phyloP scores from a whole-genome alignment of 2,888 invertebrate genomes.

The Ptilodon capucinus region DNA sequence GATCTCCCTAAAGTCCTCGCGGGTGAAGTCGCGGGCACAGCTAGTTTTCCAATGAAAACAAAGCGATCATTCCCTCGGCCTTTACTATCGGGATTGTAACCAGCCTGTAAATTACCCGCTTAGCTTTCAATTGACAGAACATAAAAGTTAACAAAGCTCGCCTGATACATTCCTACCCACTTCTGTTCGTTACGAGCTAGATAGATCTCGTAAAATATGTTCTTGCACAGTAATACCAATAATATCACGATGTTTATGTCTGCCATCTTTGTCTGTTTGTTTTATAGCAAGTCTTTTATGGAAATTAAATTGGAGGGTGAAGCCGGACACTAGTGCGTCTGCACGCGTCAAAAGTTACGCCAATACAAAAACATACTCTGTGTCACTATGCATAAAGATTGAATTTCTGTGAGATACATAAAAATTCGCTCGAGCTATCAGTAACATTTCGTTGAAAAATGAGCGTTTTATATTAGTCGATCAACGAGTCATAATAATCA shows the following conservation, averaged over 20 bases:
- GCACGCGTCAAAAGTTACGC: too few relatives aligned
- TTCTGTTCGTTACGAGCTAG: slow-evolving; percentile 1
- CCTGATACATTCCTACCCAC: not conserved
- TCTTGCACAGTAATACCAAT: not conserved
- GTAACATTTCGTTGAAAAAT: too few relatives aligned
- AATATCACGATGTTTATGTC: slow-evolving; percentile 9
- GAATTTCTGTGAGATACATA: too few relatives aligned
- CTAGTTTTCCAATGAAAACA: not conserved
- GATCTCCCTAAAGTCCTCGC: too few relatives aligned
- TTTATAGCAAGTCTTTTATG: slow-evolving; percentile 20
- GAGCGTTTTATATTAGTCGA: too few relatives aligned
- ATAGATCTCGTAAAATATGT: slow-evolving; percentile 5
- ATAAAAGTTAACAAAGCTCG: slow-evolving; percentile 12
- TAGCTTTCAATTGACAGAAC: slow-evolving; percentile 18
- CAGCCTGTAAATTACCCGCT: slow-evolving; percentile 6
- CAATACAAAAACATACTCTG: too few relatives aligned
- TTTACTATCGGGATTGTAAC: not conserved
- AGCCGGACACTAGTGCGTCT: too few relatives aligned
- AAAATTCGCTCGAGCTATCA: too few relatives aligned
- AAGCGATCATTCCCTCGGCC: not conserved
- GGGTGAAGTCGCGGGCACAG: too few relatives aligned
- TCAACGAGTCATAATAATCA: too few relatives aligned
- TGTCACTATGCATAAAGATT: too few relatives aligned
- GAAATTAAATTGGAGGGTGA: slow-evolving; percentile 9
- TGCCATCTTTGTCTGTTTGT: slow-evolving; percentile 16